Evolutionary conservation across 2,797 vertebrate genomes (phyloP).

Genomic region (Petrocephalus sullivani): DNA sequence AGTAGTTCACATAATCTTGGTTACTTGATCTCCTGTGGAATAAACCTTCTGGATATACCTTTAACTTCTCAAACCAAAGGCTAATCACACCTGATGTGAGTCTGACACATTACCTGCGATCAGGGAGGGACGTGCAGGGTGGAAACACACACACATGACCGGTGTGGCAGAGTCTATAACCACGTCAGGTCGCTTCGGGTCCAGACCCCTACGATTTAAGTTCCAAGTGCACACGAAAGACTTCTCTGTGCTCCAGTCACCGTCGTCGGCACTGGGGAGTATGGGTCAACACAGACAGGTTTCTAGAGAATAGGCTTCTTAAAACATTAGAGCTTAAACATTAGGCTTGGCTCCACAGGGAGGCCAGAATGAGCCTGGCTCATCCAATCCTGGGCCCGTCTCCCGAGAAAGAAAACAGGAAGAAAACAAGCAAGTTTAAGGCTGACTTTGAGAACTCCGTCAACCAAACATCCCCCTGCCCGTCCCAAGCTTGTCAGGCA

Average conservation of each 20-base stretch:
- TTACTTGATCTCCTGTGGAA: not conserved
- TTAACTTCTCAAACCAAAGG: not conserved
- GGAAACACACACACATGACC: slow-evolving; percentile 77
- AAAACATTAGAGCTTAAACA: not conserved
- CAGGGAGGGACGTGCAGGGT: slow-evolving; percentile 74
- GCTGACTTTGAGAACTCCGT: not conserved
- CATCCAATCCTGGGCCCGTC: not conserved
- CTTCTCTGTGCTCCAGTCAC: slow-evolving; percentile 79
- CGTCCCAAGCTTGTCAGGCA: not conserved
- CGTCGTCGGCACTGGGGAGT: slow-evolving; percentile 62
- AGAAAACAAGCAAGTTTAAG: not conserved
- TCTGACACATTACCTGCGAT: slow-evolving; percentile 65
- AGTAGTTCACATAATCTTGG: not conserved
- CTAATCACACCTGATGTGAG: not conserved
- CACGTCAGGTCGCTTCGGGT: slow-evolving; percentile 63
- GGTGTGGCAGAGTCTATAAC: slow-evolving; percentile 72
- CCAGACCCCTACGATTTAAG: slow-evolving; percentile 71
- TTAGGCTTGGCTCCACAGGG: not conserved
- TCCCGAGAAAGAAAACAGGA: not conserved
- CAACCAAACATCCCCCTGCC: not conserved
- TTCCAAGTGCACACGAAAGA: slow-evolving; percentile 87
- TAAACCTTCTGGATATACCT: not conserved
- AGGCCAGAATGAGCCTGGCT: not conserved
- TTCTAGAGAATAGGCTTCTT: not conserved
- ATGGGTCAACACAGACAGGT: not conserved